These are phyloP conservation scores for Hippasteria phrygiana DNA, from an alignment of 53 echinoderm and acorn worm species.

Conservation along the genomic window DNA sequence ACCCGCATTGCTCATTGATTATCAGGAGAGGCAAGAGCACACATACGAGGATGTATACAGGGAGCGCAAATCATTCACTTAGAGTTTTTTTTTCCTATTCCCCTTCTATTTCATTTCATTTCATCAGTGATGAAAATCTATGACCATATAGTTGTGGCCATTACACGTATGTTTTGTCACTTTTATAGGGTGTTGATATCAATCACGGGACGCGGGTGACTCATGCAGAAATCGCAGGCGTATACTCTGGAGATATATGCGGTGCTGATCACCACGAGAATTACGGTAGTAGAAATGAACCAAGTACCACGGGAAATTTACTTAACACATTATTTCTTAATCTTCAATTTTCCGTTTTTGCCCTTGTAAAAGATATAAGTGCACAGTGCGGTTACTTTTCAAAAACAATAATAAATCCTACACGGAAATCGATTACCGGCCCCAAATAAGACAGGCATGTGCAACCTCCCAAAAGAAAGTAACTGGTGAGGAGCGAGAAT, in stretches of 20 bases:
- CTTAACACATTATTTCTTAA: too few species aligned
- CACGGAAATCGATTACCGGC: too few species aligned
- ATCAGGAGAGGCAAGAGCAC: not conserved
- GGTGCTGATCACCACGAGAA: not conserved
- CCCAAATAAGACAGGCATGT: too few species aligned
- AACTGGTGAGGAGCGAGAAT: too few species aligned
- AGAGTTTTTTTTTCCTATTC: constrained; percentile 7
- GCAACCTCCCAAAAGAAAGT: too few species aligned
- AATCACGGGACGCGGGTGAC: not conserved
- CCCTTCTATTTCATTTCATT: not conserved
- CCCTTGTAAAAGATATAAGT: too few species aligned
- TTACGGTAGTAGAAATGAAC: not conserved
- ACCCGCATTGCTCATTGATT: constrained; percentile 19
- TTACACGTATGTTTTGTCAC: constrained; percentile 45
- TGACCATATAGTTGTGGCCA: constrained; percentile 42
- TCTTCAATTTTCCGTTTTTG: too few species aligned
- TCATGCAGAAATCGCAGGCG: constrained; percentile 24
- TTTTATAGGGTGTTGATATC: constrained; percentile 23
- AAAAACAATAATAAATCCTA: too few species aligned
- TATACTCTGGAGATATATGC: not conserved
- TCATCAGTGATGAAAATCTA: constrained; percentile 38
- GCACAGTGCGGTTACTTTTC: too few species aligned
- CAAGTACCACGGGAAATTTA: too few species aligned
- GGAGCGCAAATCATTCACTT: not conserved
- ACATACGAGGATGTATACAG: not conserved